Percentiles rank a stretch among this genome's conserved stretches.
These are phyloP conservation scores for Leucoraja erinaceus DNA, from an alignment of 2,113 vertebrate species.

Conservation along the genomic window DNA sequence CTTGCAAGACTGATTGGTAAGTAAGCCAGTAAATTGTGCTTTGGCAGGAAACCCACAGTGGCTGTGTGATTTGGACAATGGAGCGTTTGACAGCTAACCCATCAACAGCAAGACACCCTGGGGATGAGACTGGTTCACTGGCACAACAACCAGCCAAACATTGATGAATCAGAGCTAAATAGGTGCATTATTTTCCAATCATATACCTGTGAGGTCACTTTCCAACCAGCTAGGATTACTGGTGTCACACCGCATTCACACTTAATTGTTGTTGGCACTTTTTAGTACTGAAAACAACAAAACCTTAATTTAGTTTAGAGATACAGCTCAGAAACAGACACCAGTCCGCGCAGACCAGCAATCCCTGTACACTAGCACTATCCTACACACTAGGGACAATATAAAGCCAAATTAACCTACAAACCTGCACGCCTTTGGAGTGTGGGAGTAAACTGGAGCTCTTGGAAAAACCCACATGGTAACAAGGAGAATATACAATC, in stretches of 20 bases:
- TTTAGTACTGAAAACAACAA: no score
- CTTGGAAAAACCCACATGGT: no score
- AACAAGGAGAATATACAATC: no score
- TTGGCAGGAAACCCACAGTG: conserved; percentile 62
- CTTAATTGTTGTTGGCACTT: background rate
- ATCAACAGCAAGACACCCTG: conserved; percentile 59
- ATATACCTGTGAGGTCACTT: conserved; percentile 52
- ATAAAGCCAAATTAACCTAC: no score
- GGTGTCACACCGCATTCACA: conserved; percentile 37
- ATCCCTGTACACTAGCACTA: no score
- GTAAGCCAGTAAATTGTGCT: conserved; percentile 66
- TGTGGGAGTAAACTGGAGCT: no score
- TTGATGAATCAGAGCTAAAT: conserved; percentile 65
- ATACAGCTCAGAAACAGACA: no score
- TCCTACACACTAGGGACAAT: no score
- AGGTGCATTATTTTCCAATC: conserved; percentile 70
- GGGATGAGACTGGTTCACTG: conserved; percentile 57
- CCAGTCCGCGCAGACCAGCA: no score
- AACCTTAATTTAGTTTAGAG: background rate
- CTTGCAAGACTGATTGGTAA: conserved; percentile 50
- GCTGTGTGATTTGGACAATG: conserved; percentile 70
- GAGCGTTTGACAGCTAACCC: conserved; percentile 77
- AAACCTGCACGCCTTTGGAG: no score
- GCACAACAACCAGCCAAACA: conserved; percentile 52
- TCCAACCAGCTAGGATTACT: conserved; percentile 45